phyloP scores from a whole-genome alignment of 2,113 vertebrate genomes.

The Taurulus bubalis region DNA sequence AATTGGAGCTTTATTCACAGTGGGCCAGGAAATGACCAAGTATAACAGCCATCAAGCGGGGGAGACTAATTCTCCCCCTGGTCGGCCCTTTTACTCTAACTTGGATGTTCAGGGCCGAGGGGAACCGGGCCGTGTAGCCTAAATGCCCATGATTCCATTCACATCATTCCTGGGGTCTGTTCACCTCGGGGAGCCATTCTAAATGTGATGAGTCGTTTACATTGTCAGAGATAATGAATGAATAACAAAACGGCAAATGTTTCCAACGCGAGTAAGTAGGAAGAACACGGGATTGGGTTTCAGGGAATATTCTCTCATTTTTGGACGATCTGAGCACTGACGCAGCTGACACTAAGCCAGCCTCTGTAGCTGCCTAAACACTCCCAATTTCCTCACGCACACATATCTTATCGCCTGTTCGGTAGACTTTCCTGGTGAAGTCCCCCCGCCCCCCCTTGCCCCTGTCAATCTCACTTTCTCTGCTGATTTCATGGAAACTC shows the following conservation, averaged over 20 bases:
- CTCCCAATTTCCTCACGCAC: constrained; percentile 28
- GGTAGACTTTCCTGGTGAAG: constrained; percentile 41
- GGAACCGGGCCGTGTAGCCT: constrained; percentile 51
- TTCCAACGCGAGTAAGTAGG: constrained; percentile 42
- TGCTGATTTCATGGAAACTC: constrained; percentile 72
- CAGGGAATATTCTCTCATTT: constrained; percentile 53
- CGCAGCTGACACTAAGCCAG: constrained; percentile 35
- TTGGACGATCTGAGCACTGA: constrained; percentile 53
- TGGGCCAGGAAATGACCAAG: constrained; percentile 74
- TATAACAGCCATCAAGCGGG: constrained; percentile 68
- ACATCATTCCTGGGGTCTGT: constrained; percentile 50
- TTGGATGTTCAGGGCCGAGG: constrained; percentile 43
- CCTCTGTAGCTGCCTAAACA: constrained; percentile 25
- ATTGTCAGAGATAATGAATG: constrained; percentile 77
- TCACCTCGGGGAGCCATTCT: constrained; percentile 68
- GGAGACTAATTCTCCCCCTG: constrained; percentile 59
- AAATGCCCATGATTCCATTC: constrained; percentile 74
- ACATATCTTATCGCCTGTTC: constrained; percentile 8
- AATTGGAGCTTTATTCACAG: constrained; percentile 75
- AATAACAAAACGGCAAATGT: constrained; percentile 71
- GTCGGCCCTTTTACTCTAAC: constrained; percentile 32
- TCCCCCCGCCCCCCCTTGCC: constrained; percentile 2
- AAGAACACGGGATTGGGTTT: constrained; percentile 57
- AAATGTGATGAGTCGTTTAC: constrained; percentile 76
- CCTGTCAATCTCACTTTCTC: constrained; percentile 60